A percentile compares a stretch with the other conserved stretches of the same genome.
phyloP scores from a whole-genome alignment of 1,140 invertebrate genomes.

The Drosophila tristis region DNA sequence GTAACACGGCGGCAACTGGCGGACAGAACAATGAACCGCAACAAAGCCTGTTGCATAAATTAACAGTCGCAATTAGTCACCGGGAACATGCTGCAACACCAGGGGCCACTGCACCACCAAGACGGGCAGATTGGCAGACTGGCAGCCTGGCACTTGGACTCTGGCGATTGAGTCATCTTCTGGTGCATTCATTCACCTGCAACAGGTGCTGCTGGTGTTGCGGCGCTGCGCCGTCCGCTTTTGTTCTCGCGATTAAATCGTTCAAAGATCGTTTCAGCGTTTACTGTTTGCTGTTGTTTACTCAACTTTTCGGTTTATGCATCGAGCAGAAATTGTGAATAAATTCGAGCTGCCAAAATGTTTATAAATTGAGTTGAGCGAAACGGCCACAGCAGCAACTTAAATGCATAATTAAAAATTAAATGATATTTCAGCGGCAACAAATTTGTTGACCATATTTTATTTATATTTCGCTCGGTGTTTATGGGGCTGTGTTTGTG shows the following conservation, averaged over 20 bases:
- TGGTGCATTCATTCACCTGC: constrained; percentile 52
- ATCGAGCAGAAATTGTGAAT: constrained; percentile 22
- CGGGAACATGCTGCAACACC: constrained; percentile 46
- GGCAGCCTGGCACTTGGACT: neutral
- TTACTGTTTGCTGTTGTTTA: constrained; percentile 26
- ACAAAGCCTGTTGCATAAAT: constrained; percentile 65
- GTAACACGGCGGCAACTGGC: constrained; percentile 64
- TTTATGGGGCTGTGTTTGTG: constrained; percentile 28
- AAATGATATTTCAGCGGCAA: constrained; percentile 56
- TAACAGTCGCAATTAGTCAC: constrained; percentile 63
- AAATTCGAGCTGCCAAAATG: constrained; percentile 47
- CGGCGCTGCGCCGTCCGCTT: constrained; percentile 8
- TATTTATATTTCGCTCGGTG: constrained; percentile 37
- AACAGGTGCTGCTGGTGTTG: constrained; percentile 53
- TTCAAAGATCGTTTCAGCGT: constrained; percentile 30
- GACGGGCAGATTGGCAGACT: neutral
- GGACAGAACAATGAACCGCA: constrained; percentile 45
- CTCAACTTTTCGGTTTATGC: constrained; percentile 43
- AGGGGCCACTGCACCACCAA: constrained; percentile 12
- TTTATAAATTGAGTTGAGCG: constrained; percentile 58
- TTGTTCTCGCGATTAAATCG: constrained; percentile 37
- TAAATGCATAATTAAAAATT: constrained; percentile 69
- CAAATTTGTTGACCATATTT: constrained; percentile 45
- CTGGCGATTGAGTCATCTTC: constrained; percentile 33
- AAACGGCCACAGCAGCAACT: constrained; percentile 38